A percentile compares a stretch with the other conserved stretches of the same genome.
Evolutionary conservation across 2,888 invertebrate genomes (phyloP).

Genomic region (Deroplatys truncata): DNA sequence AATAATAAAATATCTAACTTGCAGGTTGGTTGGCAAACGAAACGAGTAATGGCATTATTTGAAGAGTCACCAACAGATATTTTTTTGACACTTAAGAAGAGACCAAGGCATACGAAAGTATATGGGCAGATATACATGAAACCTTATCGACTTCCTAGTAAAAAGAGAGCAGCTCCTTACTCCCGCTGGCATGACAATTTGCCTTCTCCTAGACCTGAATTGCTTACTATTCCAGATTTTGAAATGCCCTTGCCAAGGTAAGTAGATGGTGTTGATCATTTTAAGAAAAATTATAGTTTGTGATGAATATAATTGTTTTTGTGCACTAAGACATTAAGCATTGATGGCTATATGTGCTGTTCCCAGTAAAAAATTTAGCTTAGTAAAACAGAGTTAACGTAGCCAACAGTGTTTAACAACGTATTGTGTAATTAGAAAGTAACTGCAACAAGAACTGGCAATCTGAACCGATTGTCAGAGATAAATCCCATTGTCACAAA

Average conservation of each 20-base stretch:
- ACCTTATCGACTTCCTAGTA: conserved; percentile 68
- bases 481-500: too few species aligned
- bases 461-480: too few species aligned
- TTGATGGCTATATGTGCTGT: background rate
- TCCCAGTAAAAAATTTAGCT: too few species aligned
- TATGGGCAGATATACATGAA: conserved; percentile 71
- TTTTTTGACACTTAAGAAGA: conserved; percentile 73
- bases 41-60: conserved; percentile 67
- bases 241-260: conserved; percentile 56
- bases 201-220: conserved; percentile 60
- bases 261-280: conserved; percentile 32
- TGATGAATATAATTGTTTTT: too few species aligned
- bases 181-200: conserved; percentile 65
- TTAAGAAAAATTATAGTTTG: too few species aligned
- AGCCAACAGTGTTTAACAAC: too few species aligned
- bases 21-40: conserved; percentile 77
- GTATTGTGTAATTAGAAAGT: too few species aligned
- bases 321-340: too few species aligned
- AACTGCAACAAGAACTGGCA: too few species aligned
- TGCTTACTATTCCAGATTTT: conserved; percentile 58
- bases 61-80: conserved; percentile 78
- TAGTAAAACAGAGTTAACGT: too few species aligned
- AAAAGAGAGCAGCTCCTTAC: conserved; percentile 60
- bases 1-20: conserved; percentile 27
- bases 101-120: conserved; percentile 76